Conservation (phyloP, 2,888 invertebrate species). For the Lasioglossum oenotherae region DNA sequence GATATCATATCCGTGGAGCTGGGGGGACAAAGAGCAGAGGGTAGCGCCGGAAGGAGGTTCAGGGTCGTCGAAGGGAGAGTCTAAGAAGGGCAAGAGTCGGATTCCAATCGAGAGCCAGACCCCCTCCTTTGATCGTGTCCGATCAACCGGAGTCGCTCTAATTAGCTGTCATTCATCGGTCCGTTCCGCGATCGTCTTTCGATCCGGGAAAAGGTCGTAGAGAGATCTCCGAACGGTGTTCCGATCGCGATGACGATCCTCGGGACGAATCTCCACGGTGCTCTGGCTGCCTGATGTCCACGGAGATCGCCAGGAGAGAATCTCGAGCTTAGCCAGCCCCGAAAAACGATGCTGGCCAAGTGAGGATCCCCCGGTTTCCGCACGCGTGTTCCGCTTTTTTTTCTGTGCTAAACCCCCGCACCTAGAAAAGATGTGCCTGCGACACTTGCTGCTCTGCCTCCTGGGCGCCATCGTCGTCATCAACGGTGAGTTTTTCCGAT, state of each 20-base stretch:
- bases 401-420: constrained; percentile 39
- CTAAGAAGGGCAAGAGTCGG: constrained; percentile 27
- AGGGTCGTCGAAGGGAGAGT: background rate
- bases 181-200: background rate
- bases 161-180: constrained; percentile 41
- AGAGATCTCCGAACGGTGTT: background rate
- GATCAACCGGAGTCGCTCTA: constrained; percentile 9
- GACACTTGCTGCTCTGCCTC: constrained; percentile 77
- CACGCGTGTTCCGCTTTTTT: constrained; percentile 49
- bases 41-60: constrained; percentile 11
- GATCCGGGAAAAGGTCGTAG: background rate
- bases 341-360: constrained; percentile 52
- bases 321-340: constrained; percentile 13
- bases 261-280: constrained; percentile 22
- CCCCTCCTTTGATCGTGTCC: background rate
- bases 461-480: constrained; percentile 76
- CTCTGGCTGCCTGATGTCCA: constrained; percentile 52
- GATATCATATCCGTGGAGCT: constrained; percentile 58
- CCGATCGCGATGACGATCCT: constrained; percentile 46
- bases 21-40: background rate
- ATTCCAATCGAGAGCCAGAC: constrained; percentile 24
- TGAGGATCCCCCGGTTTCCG: constrained; percentile 38
- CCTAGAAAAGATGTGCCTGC: constrained; percentile 67
- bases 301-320: constrained; percentile 2
- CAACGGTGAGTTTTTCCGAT: constrained; percentile 76